phyloP scores from a whole-genome alignment of 2,113 vertebrate genomes.

The Hippopotamus amphibius region DNA sequence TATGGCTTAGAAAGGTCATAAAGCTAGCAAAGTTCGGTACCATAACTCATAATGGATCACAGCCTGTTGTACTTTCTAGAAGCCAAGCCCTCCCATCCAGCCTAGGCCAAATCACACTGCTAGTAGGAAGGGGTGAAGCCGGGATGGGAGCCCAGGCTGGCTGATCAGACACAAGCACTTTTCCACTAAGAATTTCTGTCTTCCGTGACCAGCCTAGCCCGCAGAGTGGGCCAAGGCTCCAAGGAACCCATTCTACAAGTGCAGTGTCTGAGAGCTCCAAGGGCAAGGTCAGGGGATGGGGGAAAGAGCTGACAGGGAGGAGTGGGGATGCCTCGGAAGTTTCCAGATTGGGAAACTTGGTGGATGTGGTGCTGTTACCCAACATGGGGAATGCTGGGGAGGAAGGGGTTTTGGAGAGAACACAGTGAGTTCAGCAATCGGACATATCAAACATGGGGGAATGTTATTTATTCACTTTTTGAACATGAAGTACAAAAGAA shows the following conservation, averaged over 20 bases:
- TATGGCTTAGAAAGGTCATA: conserved; percentile 13
- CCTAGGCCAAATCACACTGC: background rate
- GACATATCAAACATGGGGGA: background rate
- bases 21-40: background rate
- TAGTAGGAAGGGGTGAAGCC: background rate
- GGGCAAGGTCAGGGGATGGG: background rate
- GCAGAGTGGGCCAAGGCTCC: background rate
- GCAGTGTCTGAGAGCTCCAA: background rate
- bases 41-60: background rate
- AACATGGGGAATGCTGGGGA: background rate
- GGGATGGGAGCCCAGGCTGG: background rate
- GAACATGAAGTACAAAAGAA: background rate
- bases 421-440: background rate
- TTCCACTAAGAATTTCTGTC: conserved; percentile 7
- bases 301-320: background rate
- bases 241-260: background rate
- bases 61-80: background rate
- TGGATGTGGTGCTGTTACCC: background rate
- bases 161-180: conserved; percentile 10
- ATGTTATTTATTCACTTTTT: conserved; percentile 43
- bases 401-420: background rate
- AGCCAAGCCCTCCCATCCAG: background rate
- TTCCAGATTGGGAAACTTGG: conserved; percentile 44
- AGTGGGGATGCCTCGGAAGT: background rate
- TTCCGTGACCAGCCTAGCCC: background rate